phyloP scores from a whole-genome alignment of 2,888 invertebrate genomes.

The Agonopterix alstromeriana region DNA sequence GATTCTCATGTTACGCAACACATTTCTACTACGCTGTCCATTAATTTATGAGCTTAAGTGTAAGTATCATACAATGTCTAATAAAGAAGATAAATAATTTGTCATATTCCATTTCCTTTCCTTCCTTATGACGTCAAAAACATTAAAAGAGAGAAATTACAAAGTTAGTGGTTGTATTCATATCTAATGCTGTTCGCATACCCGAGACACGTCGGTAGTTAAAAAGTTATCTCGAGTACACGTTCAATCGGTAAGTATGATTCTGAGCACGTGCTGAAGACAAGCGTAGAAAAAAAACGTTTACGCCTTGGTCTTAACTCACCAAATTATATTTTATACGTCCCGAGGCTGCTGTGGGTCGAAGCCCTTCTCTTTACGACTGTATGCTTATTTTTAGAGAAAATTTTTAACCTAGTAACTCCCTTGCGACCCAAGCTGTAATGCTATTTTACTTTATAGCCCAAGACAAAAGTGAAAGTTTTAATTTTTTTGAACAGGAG shows the following conservation, averaged over 20 bases:
- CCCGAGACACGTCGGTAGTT: slow-evolving; percentile 14
- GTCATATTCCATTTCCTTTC: no score
- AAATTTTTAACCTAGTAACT: slow-evolving; percentile 14
- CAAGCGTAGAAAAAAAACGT: slow-evolving; percentile 11
- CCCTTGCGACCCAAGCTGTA: slow-evolving; percentile 3
- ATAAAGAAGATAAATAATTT: no score
- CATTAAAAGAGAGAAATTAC: background rate
- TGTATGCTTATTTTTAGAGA: slow-evolving; percentile 26
- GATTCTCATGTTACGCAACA: no score
- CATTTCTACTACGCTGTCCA: no score
- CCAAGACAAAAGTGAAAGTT: no score
- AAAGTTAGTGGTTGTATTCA: slow-evolving; percentile 1
- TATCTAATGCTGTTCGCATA: background rate
- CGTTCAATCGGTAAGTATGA: slow-evolving; percentile 13
- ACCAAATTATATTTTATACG: slow-evolving; percentile 38
- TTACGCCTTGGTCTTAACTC: slow-evolving; percentile 11
- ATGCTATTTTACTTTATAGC: background rate
- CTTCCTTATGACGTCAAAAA: no score
- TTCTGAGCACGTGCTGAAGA: slow-evolving; percentile 11
- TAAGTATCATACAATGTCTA: no score
- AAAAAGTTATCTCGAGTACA: slow-evolving; percentile 18
- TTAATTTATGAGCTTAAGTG: no score
- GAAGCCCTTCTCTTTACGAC: slow-evolving; percentile 30
- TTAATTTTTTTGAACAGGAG: no score
- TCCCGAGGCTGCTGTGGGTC: slow-evolving; percentile 34